Percentiles rank a stretch among this genome's conserved stretches.
phyloP scores from a whole-genome alignment of 1,140 invertebrate genomes.

The Apis florea region DNA sequence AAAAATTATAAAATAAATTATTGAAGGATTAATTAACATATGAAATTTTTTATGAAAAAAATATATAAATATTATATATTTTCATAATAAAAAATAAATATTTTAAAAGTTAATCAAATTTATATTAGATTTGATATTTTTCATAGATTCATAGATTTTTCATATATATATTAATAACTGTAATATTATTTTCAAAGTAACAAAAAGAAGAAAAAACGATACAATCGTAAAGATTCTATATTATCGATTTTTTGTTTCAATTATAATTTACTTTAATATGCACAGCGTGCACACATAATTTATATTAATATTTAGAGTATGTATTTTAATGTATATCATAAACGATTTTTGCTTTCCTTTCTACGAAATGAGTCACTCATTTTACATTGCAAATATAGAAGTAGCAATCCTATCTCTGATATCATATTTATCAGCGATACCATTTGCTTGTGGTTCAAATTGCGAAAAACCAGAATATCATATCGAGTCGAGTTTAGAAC shows the following conservation, averaged over 20 bases:
- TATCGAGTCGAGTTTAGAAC: background rate
- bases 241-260: background rate
- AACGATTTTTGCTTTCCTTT: background rate
- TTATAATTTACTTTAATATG: conserved; percentile 6
- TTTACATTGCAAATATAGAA: background rate
- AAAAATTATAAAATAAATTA: background rate
- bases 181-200: background rate
- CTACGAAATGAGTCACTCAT: background rate
- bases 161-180: background rate
- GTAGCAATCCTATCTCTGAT: background rate
- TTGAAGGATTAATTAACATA: background rate
- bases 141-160: too few species aligned
- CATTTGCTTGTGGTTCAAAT: background rate
- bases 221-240: background rate
- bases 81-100: background rate
- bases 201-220: background rate
- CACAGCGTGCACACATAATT: background rate
- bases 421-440: background rate
- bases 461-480: background rate
- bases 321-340: background rate
- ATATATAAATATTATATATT: too few species aligned
- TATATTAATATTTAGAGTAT: background rate
- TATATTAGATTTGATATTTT: background rate
- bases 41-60: background rate
- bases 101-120: background rate